Base-by-base conservation (phyloP, 2,113 vertebrate genomes). In the Porphyrio hochstetteri region DNA sequence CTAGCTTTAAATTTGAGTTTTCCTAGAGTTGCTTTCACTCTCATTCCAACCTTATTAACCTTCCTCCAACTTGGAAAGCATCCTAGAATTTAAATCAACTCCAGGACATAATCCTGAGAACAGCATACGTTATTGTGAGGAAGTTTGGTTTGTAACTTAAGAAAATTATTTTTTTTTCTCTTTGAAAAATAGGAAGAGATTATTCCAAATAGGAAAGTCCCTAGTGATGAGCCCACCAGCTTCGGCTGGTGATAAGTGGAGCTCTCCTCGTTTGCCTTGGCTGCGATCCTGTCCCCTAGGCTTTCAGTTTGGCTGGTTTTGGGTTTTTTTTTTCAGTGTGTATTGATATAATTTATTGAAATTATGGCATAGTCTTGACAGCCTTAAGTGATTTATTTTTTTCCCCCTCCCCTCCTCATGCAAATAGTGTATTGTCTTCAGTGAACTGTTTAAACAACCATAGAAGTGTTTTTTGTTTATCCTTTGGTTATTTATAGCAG, bases 311-410 rank as follows among this genome's bases (percentile, higher is more conserved):
- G 83, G 71, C 53, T 92, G 76, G 10, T 84, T 89, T 93, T 93
- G 48, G 48, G 48, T 18, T 46, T 48, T 48, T 48, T 64, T 90
- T 93, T 86, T 89, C 93, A 76, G 12, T 33, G 33, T 93, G 31
- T 65, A 86, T 86, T 93, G 92, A 90, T 96, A 70, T 3, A 90
- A 74, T 59, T 81, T 88, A 75, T 16, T 92, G 65, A 86, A 95
- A 89, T 93, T 55, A 91, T 29, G 33, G 27, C 2, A 3, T 33
- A 50, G 20, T 74, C 67, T 86, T 76, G 31, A 90, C 63, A 85
- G 57, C 69, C 46, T 75, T 88, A 69, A 74, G 69, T 16, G 1
- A 60, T 59, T 67, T 57, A 24, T 42, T 50, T 24, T 9, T 63
- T 67, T 38, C 14, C 14, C 42, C 27, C 14, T 28, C 25, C 25